Base-by-base conservation (phyloP, 2,888 invertebrate species). In the Callyntrura guangdongensis region DNA sequence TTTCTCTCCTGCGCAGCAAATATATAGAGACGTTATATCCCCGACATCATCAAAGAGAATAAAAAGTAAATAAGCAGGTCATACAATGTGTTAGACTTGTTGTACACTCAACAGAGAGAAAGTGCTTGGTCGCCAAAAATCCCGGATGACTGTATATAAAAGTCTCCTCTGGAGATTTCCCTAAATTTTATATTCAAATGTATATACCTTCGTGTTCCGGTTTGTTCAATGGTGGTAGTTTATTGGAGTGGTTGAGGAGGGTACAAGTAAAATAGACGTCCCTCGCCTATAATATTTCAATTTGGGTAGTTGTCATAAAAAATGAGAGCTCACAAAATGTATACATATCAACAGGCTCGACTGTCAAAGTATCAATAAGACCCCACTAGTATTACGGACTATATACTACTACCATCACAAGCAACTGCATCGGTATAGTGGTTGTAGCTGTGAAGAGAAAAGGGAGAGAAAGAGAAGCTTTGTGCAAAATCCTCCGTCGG, bases 111-210 rank as follows among this genome's bases (percentile, higher is more conserved):
- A 36, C n/a, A 69, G 36, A 3, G 12, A 14, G 64, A 25, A 59
- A 59, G 0, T 59, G 59, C n/a, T 59, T 11, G n/a, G 1, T 6
- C 36, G 36, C 25, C 25, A 72, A 72, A 61, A 61, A 61, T 6
- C 74, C 77, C 77, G 77, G 77, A 77, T 53, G 25, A 11, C 53
- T 53, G 53, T 53, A 53, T 12, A 53, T n/a, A n/a, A 36, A 36
- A 36, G 53, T 77, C 77, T 77, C 77, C 53, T 53, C 53, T 53
- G 77, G 77, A 77, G 77, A 77, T 53, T 77, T 53, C n/a, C 53
- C 53, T 53, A 49, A 77, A 77, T 53, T 77, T 77, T 77, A 36
- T 53, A 53, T 53, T 77, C 20, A 82, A 64, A 45, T 82, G 36
- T 36, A 36, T 36, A 6, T 36, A 36, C 36, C 36, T 36, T 45